phyloP scores from a whole-genome alignment of 2,113 vertebrate species.

The Notothenia rossii region DNA sequence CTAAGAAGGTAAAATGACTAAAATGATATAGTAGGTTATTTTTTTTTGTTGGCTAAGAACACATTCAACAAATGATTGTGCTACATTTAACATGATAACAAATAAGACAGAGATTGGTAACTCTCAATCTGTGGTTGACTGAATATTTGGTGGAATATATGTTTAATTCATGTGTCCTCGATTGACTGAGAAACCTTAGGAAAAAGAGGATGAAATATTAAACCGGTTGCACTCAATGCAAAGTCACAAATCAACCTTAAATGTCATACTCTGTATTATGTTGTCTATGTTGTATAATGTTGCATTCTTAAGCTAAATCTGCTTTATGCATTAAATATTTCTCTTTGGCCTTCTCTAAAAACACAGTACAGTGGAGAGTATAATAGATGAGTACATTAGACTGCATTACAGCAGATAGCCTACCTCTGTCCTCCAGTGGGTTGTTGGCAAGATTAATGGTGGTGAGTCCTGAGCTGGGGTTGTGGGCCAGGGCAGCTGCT shows the following conservation, averaged over 20 bases:
- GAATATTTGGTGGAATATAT: slow-evolving; percentile 39
- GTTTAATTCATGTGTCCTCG: slow-evolving; percentile 52
- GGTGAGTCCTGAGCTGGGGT: slow-evolving; percentile 93
- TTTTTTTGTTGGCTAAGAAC: not conserved
- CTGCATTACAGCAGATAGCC: not conserved
- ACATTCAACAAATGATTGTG: not conserved
- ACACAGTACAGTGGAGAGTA: not conserved
- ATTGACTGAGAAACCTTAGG: slow-evolving; percentile 28
- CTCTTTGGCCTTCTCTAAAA: not conserved
- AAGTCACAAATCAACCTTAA: not conserved
- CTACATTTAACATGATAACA: slow-evolving; percentile 18
- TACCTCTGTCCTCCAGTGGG: slow-evolving; percentile 96
- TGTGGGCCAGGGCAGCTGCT: slow-evolving; percentile 90
- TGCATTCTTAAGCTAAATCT: not conserved
- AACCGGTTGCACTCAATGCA: slow-evolving; percentile 18
- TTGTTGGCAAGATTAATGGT: slow-evolving; percentile 96
- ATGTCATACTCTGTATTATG: not conserved
- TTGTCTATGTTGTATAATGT: not conserved
- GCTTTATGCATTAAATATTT: not conserved
- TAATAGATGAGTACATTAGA: slow-evolving; percentile 11
- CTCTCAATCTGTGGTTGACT: slow-evolving; percentile 11
- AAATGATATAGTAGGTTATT: no score
- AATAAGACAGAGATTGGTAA: slow-evolving; percentile 1
- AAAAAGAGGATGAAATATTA: slow-evolving; percentile 56
- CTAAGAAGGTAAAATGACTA: not conserved